Base-by-base conservation (phyloP, 2,113 vertebrate genomes). In the Podarcis muralis region DNA sequence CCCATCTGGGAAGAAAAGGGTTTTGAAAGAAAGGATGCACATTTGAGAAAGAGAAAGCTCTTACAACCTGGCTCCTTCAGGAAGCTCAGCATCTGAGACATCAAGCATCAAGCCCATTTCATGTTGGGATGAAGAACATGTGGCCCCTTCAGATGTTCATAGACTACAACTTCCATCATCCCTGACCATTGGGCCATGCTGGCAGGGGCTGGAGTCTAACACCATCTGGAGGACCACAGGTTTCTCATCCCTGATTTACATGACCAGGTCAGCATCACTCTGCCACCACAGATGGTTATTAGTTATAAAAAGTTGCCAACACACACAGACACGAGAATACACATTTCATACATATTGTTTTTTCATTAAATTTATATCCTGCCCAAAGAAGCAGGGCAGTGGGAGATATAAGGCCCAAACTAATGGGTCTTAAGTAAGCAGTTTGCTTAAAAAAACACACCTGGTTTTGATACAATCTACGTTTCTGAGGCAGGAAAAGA, bases 1-100 rank as follows among this genome's bases (percentile, higher is more conserved):
- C 99, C 99, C 99, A 99, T 99, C 99, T 99, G 92, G 71, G 78
- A 84, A 76, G 66, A 0, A 87, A 35, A 15, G 91, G 87, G 25
- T 76, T 32, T 1, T 53, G 3, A 53, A 1, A 3, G 0, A 88
- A 13, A 92, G 81, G 32, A 84, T 40, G 87, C 35, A 2, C 0
- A 78, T 15, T 85, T 0, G 18, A 88, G 1, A 22, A 2, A 23
- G 32, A 6, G 25, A 57, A 71, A 30, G 23, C 30, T 3, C 15
- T 88, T 53, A 80, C 79, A 87, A 68, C 27, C 5, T 68, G 25
- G 35, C 11, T 53, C 12, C 48, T 32, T 43, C 5, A 43, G 37
- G 35, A 69, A 40, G 3, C 43, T 75, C 37, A 20, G 32, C 48
- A 40, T 85, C 62, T 27, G 5, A 37, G 2, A 37, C 23, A 59